phyloP scores from a whole-genome alignment of 2,113 vertebrate species.

The Muntiacus reevesi region DNA sequence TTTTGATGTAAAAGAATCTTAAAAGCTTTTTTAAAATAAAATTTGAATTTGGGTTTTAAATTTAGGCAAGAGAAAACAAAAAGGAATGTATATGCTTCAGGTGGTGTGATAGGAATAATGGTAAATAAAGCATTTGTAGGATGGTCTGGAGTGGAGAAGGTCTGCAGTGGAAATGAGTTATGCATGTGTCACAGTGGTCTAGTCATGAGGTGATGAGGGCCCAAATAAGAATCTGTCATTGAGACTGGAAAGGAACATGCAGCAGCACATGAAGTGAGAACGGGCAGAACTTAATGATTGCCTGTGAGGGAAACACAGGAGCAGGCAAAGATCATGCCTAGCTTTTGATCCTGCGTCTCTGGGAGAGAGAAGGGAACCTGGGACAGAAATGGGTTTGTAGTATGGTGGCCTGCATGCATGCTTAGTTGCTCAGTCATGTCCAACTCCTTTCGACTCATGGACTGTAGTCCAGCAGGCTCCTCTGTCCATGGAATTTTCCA shows the following conservation, averaged over 20 bases:
- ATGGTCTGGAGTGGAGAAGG: neutral
- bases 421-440: neutral
- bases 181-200: neutral
- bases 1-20: constrained; percentile 6
- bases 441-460: neutral
- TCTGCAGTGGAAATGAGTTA: neutral
- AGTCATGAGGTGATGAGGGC: neutral
- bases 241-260: neutral
- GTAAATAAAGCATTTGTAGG: neutral
- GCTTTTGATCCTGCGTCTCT: neutral
- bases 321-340: neutral
- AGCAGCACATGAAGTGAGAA: neutral
- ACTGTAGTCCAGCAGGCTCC: neutral
- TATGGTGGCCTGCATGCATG: neutral
- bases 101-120: neutral
- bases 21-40: neutral
- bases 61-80: neutral
- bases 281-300: neutral
- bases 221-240: neutral
- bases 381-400: neutral
- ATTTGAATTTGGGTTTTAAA: neutral
- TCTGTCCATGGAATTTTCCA: neutral
- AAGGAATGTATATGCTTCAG: neutral
- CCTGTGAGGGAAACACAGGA: neutral
- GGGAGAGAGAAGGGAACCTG: neutral